Percentiles rank a stretch among this genome's conserved stretches.
These are phyloP conservation scores for Shinisaurus crocodilurus DNA, from an alignment of 2,113 vertebrate genomes.

Conservation along the genomic window DNA sequence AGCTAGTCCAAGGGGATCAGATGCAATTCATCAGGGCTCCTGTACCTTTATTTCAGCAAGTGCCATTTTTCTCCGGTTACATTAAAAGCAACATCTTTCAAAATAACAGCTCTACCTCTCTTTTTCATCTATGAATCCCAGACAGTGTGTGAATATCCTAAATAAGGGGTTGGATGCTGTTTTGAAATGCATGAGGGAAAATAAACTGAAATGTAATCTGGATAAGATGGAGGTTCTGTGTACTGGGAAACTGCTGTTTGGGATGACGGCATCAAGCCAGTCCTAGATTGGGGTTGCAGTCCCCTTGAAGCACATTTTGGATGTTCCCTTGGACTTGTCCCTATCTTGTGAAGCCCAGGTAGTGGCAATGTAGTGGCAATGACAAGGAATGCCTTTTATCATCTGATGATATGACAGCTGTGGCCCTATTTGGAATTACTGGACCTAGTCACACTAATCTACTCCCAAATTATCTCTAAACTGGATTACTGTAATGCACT, in stretches of 20 bases:
- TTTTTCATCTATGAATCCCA: background rate
- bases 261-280: background rate
- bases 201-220: no score
- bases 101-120: no score
- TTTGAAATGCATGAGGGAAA: background rate
- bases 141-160: background rate
- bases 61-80: no score
- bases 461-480: background rate
- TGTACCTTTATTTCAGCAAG: no score
- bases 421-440: background rate
- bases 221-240: no score
- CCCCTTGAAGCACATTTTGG: background rate
- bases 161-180: background rate
- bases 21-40: no score
- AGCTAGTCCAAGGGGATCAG: no score
- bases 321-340: background rate
- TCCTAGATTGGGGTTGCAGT: background rate
- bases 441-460: background rate
- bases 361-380: background rate
- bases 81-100: no score
- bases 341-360: background rate
- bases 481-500: background rate
- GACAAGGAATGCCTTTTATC: background rate
- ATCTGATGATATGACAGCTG: background rate
- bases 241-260: no score